These are phyloP conservation scores for Nylanderia fulva DNA, from an alignment of 1,140 invertebrate genomes.

Conservation along the genomic window DNA sequence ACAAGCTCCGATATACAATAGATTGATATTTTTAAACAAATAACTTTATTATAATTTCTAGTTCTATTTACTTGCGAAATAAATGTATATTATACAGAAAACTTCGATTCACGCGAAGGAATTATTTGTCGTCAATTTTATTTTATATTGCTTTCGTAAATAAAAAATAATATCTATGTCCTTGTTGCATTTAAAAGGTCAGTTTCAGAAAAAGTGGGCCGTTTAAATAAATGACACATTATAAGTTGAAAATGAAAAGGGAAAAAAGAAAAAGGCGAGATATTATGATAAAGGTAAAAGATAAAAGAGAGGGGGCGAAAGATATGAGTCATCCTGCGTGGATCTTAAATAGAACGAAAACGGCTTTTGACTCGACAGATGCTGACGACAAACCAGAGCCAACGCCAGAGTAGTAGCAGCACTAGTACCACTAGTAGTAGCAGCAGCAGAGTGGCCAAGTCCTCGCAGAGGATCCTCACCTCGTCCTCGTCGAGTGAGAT, in stretches of 20 bases:
- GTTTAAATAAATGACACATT: too few relatives aligned
- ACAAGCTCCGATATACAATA: too few relatives aligned
- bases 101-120: too few relatives aligned
- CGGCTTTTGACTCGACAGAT: conserved; percentile 75
- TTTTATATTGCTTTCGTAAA: too few relatives aligned
- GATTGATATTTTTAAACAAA: too few relatives aligned
- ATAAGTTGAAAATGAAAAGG: conserved; percentile 4
- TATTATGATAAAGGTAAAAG: neutral
- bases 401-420: conserved; percentile 73
- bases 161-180: too few relatives aligned
- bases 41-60: too few relatives aligned
- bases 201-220: too few relatives aligned
- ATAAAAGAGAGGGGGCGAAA: conserved; percentile 24
- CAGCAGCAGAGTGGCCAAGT: conserved; percentile 77
- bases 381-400: conserved; percentile 80
- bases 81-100: too few relatives aligned
- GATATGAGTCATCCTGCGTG: conserved; percentile 67
- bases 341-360: conserved; percentile 77
- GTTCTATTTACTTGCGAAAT: too few relatives aligned
- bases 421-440: conserved; percentile 64
- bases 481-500: conserved; percentile 84
- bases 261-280: neutral
- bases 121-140: too few relatives aligned
- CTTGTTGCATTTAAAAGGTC: too few relatives aligned
- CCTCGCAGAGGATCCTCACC: conserved; percentile 82